Base-by-base conservation (phyloP, 2,888 invertebrate genomes). In the Rhamnusium bicolor region DNA sequence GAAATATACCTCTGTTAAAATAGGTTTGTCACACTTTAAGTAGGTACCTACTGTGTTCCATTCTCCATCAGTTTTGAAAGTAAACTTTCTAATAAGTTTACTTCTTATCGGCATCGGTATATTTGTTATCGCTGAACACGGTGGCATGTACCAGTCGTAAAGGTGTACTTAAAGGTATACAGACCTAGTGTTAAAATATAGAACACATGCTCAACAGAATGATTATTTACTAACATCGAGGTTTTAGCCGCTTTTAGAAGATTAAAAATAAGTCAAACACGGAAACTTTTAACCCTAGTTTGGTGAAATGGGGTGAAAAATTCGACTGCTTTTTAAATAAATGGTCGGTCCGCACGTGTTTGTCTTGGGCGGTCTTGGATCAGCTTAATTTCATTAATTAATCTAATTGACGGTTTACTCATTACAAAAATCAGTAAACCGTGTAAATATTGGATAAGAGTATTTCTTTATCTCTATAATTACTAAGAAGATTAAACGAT, bases 191-290 rank as follows among this genome's bases (percentile, higher is more conserved):
- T 65, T 65, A 65, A 65, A 65, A 65, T 65, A 65, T 29, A 32
- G 10, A 53, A 19, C 65, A 65, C 65, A 65, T 65, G 65, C 16
- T 32, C 29, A 24, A n/a, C 29, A 56, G 62, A 68, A 32, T 24
- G 46, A 14, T 32, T 77, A 60, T 77, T 76, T 76, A 76, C 76
- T 69, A 76, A 76, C 74, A 75, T 29, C 49, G 61, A 54, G 65
- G 53, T 32, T 65, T 49, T n/a, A 14, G 16, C 29, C 16, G 73
- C 40, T 63, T 54, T 61, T 61, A 56, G 62, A n/a, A 56, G 69
- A 74, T 72, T 74, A 69, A 69, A 75, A 77, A 77, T 77, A 77
- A 75, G 27, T 74, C 72, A 24, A 16, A 68, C 46, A 67, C 56
- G 54, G 67, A 27, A 51, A 29, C 12, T 32, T 29, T 32, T 32